Conservation (phyloP, 2,113 vertebrate genomes). For the Platysternon megacephalum region DNA sequence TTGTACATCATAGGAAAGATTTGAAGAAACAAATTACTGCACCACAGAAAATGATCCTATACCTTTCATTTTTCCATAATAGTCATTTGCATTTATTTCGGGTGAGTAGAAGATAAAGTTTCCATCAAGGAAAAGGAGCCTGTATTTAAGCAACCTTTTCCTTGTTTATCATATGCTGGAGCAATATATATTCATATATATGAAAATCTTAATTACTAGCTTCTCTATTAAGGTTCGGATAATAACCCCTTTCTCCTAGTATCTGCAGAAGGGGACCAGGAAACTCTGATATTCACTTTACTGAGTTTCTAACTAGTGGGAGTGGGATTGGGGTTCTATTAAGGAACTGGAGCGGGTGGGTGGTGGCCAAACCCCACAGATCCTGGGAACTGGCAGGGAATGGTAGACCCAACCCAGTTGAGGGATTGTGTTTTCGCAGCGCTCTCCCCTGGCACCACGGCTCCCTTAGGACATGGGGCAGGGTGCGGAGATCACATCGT, state of each 20-base stretch:
- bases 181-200: background rate
- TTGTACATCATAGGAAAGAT: conserved; percentile 33
- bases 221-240: conserved; percentile 12
- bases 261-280: background rate
- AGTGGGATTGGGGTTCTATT: background rate
- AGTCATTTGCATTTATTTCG: conserved; percentile 51
- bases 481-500: background rate
- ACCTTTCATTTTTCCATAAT: conserved; percentile 41
- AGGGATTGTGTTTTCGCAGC: background rate
- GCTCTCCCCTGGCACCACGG: background rate
- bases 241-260: conserved; percentile 7
- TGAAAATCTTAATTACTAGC: conserved; percentile 29
- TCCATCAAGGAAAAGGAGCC: conserved; percentile 4
- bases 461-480: background rate
- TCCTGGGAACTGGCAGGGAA: conserved; percentile 32
- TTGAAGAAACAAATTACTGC: conserved; percentile 30
- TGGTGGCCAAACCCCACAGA: background rate
- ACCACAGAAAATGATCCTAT: conserved; percentile 43
- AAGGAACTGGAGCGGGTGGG: background rate
- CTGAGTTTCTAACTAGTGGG: background rate
- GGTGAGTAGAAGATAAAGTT: conserved; percentile 30
- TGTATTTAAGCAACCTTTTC: conserved; percentile 32
- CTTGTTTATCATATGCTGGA: conserved; percentile 59
- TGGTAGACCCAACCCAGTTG: conserved; percentile 7
- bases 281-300: background rate